Evolutionary conservation across 1,140 invertebrate genomes (phyloP).

Genomic region (Eupristina koningsbergeri): DNA sequence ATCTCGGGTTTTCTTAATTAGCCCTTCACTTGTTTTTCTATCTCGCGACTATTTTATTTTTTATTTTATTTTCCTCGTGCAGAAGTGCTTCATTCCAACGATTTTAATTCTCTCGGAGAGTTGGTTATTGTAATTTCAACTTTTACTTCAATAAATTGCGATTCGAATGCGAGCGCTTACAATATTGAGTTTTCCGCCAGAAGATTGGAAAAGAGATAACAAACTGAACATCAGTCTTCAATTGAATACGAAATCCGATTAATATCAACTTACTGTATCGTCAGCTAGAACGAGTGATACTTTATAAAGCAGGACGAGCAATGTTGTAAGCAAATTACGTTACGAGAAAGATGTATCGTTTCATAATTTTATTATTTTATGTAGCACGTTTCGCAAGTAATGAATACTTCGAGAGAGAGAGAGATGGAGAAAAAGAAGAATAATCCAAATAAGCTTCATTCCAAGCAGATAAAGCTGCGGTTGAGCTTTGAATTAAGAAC

Average conservation of each 20-base stretch:
- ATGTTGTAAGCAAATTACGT: neutral
- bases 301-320: neutral
- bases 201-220: neutral
- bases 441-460: neutral
- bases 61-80: neutral
- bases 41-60: neutral
- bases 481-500: neutral
- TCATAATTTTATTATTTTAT: neutral
- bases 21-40: neutral
- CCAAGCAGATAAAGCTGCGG: neutral
- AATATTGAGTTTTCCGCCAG: neutral
- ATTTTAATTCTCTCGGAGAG: neutral
- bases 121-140: neutral
- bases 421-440: no score
- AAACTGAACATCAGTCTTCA: neutral
- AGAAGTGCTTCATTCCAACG: neutral
- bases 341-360: neutral
- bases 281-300: neutral
- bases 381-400: neutral
- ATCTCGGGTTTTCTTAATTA: neutral
- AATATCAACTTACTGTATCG: slow-evolving; percentile 7
- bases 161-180: no score
- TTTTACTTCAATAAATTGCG: neutral
- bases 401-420: neutral
- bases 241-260: neutral